phyloP scores from a whole-genome alignment of 2,113 vertebrate genomes.

The Physeter macrocephalus region DNA sequence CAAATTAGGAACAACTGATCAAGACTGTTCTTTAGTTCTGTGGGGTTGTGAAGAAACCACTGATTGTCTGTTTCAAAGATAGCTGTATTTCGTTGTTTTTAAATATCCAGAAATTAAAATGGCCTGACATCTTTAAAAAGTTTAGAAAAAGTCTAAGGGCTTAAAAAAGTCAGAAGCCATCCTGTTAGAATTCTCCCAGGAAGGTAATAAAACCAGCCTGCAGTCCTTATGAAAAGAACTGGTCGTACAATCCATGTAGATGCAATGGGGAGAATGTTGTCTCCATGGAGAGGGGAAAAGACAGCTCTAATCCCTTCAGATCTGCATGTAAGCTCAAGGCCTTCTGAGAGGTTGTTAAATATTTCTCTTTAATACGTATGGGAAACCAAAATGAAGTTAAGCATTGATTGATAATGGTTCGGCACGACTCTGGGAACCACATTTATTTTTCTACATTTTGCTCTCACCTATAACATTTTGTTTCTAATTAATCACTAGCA shows the following conservation, averaged over 20 bases:
- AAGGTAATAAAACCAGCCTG: neutral
- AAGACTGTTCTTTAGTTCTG: neutral
- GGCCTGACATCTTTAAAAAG: neutral
- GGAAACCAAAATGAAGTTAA: neutral
- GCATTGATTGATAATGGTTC: neutral
- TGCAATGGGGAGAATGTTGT: neutral
- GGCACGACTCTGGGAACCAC: neutral
- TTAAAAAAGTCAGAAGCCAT: neutral
- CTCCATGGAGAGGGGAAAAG: neutral
- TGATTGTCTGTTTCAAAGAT: neutral
- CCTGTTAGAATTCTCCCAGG: neutral
- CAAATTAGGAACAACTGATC: neutral
- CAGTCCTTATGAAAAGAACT: neutral
- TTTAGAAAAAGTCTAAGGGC: neutral
- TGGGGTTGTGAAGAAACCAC: neutral
- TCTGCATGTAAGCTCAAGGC: neutral
- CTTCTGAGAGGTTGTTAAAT: neutral
- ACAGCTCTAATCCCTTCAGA: too few relatives aligned
- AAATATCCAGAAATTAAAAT: conserved; percentile 11
- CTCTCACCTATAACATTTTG: neutral
- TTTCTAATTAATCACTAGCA: neutral
- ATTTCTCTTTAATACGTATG: neutral
- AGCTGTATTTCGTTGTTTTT: neutral
- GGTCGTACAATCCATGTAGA: fast-evolving
- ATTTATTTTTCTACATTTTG: neutral